Evolutionary conservation across 2,113 vertebrate species (phyloP), one percentile per base, ranked within the genome.

Genomic region (Phyllopteryx taeniolatus): DNA sequence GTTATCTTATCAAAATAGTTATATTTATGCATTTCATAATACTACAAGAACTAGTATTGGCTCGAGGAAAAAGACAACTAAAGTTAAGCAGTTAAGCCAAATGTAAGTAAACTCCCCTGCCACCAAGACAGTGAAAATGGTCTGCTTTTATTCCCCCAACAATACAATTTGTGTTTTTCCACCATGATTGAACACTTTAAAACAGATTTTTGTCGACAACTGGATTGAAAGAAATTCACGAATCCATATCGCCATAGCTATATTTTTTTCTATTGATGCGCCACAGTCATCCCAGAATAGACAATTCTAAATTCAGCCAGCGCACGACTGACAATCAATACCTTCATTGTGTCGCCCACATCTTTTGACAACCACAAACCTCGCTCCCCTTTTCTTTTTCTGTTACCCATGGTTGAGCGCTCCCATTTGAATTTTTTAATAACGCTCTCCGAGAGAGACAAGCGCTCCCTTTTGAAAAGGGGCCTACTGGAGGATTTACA

Each of bases 381-480:
- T 67, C 66, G 71, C 76, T 77, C 84, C 80, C 71, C 70, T 79
- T 79, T 85, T 56, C 72, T 31, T 76, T 83, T 83, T 47, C 13
- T 47, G 6, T 73, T 85, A 67, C 74, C 72, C 77, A 20, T 68
- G 78, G 72, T 86, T 89, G 80, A 79, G 72, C 68, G 79, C 62
- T 56, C 70, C 91, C 83, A 89, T 87, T 66, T 83, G 76, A 85
- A 83, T 89, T 87, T 88, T 88, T 87, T 86, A 89, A 90, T 86
- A 87, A 86, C 72, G 35, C 67, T 77, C 66, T 68, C 69, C 35
- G 61, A 71, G 75, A 78, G 63, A 67, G 72, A 74, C 61, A 43
- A 76, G 78, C 77, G 76, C 76, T 82, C 54, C 42, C 72, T 74
- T 70, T 77, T 75, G 80, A 79, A 67, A 76, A 76, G 71, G 74